Percentiles rank a stretch among this genome's conserved stretches.
These are phyloP conservation scores for Cinara cedri DNA, from an alignment of 2,888 invertebrate genomes.

Conservation along the genomic window DNA sequence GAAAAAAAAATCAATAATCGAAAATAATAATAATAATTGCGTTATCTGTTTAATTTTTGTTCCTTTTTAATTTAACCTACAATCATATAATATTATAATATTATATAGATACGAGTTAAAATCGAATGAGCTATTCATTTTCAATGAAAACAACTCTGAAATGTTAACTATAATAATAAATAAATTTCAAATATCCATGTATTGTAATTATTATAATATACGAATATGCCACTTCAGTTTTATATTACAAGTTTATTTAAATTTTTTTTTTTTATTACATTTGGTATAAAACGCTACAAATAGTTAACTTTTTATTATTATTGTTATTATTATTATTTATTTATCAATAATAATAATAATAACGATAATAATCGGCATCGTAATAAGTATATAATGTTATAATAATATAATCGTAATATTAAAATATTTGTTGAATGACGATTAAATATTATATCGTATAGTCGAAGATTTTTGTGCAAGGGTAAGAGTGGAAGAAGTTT, in stretches of 20 bases:
- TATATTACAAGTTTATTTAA: conserved; percentile 25
- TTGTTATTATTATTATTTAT: not conserved
- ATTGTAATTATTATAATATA: conserved; percentile 13
- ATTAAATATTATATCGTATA: not conserved
- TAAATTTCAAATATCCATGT: conserved; percentile 9
- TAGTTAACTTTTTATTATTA: conserved; percentile 29
- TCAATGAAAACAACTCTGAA: not conserved
- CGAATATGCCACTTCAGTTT: not conserved
- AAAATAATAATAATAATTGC: conserved; percentile 36
- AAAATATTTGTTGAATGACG: not conserved
- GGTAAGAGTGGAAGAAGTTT: too few species aligned
- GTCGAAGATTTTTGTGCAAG: not conserved
- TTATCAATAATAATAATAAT: conserved; percentile 20
- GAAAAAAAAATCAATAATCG: not conserved
- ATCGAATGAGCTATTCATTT: conserved; percentile 31
- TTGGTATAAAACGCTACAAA: conserved; percentile 40
- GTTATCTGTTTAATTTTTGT: conserved; percentile 12
- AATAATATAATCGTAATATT: not conserved
- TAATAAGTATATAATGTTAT: not conserved
- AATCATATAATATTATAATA: not conserved
- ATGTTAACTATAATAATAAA: not conserved
- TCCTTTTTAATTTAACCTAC: not conserved
- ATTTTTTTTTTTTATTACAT: not conserved
- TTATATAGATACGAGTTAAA: not conserved
- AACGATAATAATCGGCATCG: not conserved